Conservation (phyloP, 2,113 vertebrate genomes). For the Aleadryas rufinucha region DNA sequence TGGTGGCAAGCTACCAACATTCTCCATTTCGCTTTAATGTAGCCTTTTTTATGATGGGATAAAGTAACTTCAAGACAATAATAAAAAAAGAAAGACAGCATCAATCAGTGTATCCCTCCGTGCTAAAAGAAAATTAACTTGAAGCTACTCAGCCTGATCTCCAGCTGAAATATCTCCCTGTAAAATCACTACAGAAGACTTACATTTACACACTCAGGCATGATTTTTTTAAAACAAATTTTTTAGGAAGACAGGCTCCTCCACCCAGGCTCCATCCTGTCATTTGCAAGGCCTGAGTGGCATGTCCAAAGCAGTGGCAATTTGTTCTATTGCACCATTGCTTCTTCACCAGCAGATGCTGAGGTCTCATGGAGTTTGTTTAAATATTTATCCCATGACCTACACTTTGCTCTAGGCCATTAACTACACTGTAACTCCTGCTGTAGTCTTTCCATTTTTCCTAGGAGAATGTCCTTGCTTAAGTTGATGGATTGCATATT, state of each 20-base stretch:
- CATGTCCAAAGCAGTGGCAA: neutral
- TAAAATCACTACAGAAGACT: neutral
- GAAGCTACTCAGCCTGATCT: neutral
- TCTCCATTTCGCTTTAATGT: neutral
- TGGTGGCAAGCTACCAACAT: neutral
- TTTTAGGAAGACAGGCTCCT: neutral
- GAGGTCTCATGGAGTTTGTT: neutral
- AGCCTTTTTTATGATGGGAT: neutral
- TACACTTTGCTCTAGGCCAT: neutral
- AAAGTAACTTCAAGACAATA: neutral
- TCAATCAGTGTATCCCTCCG: neutral
- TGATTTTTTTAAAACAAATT: neutral
- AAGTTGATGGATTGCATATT: constrained; percentile 61
- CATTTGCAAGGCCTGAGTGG: neutral
- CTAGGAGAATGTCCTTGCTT: constrained; percentile 15
- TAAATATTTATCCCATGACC: neutral
- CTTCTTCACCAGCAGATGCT: neutral
- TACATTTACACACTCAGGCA: neutral
- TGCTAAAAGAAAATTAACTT: neutral
- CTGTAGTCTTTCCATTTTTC: neutral
- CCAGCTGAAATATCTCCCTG: neutral
- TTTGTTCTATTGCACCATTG: neutral
- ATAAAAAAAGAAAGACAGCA: neutral
- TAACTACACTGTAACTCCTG: neutral
- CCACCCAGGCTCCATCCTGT: neutral